Base-by-base conservation (phyloP, 2,888 invertebrate genomes). In the Oligia fasciuncula region DNA sequence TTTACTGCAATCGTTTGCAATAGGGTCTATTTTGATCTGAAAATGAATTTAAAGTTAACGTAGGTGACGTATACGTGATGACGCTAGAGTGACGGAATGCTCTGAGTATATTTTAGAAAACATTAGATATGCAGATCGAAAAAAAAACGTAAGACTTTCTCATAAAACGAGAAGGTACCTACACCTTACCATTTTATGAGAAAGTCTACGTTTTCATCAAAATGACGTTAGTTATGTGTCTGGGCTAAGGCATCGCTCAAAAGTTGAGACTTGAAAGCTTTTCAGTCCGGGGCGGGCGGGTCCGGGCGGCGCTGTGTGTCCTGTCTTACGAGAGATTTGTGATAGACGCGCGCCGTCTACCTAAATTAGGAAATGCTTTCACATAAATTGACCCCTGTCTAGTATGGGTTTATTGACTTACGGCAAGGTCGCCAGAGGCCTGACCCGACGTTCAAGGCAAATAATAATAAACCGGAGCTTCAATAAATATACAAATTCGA, bases 391-490 rank as follows among this genome's bases (percentile, higher is more conserved):
- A 84, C 80, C 76, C 67, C 83, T 73, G 77, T 78, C 85, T 84
- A 77, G 69, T 60, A 82, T 81, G 79, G 77, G 85, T 85, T 88
- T 87, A 88, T 85, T 85, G 87, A 84, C 85, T 78, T 79, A 72
- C 40, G 60, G 78, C 77, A 85, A 85, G 81, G 83, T 70, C 83
- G 70, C 17, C 29, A 70, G 72, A 76, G 75, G 85, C 80, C 75
- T 66, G 73, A 85, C 65, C 80, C 43, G 71, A 23, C 78, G 14
- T 60, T 66, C 67, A 75, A 77, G 77, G 78, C 67, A 60, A 76
- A 67, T 43, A 76, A 79, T 74, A 85, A 66, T 63, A 86, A 74
- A 51, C 79, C 70, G 73, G 76, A 76, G 69, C 65, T 69, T 46
- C 63, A 77, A 76, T 84, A 83, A 62, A 73, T 73, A 83, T 68